Evolutionary conservation across 2,888 invertebrate genomes (phyloP).

Genomic region (Lepidocyrtoides sp.): DNA sequence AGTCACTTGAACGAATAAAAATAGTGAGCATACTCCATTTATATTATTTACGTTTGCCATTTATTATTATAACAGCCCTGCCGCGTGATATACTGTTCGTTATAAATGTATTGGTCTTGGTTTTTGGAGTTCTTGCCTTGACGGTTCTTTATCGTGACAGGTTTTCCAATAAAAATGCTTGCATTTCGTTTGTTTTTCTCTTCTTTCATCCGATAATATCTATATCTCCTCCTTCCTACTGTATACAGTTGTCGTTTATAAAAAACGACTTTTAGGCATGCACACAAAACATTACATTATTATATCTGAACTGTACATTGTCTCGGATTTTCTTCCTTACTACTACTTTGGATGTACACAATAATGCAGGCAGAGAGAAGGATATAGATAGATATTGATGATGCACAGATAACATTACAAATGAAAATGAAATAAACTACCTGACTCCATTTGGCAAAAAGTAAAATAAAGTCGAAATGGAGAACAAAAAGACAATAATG

Average conservation of each 20-base stretch:
- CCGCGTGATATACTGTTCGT: too few species aligned
- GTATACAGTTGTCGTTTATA: background rate
- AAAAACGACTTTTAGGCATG: slow-evolving; percentile 17
- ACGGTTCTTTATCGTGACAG: slow-evolving; percentile 15
- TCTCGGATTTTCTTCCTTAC: background rate
- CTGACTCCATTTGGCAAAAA: background rate
- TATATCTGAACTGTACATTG: background rate
- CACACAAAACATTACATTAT: slow-evolving; percentile 12
- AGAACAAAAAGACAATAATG: background rate
- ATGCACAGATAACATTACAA: background rate
- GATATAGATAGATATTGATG: background rate
- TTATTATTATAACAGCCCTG: background rate
- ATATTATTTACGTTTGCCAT: background rate
- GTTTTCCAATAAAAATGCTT: background rate
- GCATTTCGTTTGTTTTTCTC: background rate
- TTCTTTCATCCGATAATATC: background rate
- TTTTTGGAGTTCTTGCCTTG: too few species aligned
- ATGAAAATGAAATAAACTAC: background rate
- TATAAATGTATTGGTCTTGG: background rate
- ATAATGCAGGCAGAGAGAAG: background rate
- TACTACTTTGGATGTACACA: too few species aligned
- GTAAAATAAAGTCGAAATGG: background rate
- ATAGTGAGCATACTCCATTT: background rate
- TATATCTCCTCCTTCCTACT: background rate
- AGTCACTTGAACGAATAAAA: background rate